Evolutionary conservation across 2,888 invertebrate genomes (phyloP).

Genomic region (Trissolcus japonicus): DNA sequence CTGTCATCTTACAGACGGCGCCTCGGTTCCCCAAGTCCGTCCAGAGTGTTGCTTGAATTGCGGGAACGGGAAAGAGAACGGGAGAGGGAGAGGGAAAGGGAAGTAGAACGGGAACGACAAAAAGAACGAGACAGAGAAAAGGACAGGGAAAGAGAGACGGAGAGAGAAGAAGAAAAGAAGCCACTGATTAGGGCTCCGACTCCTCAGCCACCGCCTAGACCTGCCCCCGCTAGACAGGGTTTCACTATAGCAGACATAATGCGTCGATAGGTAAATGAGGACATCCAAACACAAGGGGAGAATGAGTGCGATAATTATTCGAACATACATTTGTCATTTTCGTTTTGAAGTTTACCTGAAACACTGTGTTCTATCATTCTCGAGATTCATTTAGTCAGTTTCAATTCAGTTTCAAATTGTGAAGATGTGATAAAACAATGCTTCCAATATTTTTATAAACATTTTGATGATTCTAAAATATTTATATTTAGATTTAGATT

Average conservation of each 20-base stretch:
- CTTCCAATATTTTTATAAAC: no score
- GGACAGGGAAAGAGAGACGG: slow-evolving; percentile 62
- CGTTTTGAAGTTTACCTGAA: neutral
- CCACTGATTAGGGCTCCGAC: slow-evolving; percentile 69
- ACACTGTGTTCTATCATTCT: no score
- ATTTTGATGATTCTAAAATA: no score
- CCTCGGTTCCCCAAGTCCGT: slow-evolving; percentile 72
- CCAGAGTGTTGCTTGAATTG: slow-evolving; percentile 70
- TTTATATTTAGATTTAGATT: no score
- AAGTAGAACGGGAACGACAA: slow-evolving; percentile 60
- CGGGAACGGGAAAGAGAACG: slow-evolving; percentile 72
- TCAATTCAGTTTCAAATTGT: no score
- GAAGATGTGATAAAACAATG: no score
- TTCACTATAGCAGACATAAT: slow-evolving; percentile 95
- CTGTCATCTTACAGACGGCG: slow-evolving; percentile 72
- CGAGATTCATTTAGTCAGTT: no score
- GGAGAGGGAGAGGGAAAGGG: slow-evolving; percentile 63
- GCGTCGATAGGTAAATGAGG: slow-evolving; percentile 81
- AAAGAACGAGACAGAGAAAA: slow-evolving; percentile 60
- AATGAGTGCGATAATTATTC: no score
- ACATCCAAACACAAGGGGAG: no score
- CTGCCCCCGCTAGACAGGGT: slow-evolving; percentile 84
- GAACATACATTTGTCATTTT: neutral
- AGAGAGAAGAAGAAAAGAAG: slow-evolving; percentile 65
- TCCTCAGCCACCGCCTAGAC: slow-evolving; percentile 77